Evolutionary conservation across 2,113 vertebrate genomes (phyloP), one percentile per base, ranked within the genome.

Genomic region (Vombatus ursinus): DNA sequence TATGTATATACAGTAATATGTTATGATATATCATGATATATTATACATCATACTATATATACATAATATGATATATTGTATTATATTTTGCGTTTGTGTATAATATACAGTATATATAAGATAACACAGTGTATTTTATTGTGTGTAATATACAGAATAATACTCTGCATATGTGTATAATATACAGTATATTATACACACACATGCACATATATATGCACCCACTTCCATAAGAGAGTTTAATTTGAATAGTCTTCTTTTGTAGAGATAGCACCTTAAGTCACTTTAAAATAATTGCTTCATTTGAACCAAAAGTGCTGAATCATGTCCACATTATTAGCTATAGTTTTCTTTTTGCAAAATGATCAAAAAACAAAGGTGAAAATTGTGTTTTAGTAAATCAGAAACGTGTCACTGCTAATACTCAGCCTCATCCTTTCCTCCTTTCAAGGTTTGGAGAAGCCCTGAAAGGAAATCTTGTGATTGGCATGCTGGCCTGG

Each of bases 401-500:
- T n/a, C 12, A n/a, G n/a, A 44, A 48, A 14, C 19, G 50, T 53
- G 0, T 47, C 6, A 5, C 68, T 77, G 11, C 47, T 77, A 37
- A 50, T 9, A 8, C 26, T 3, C 0, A 31, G 6, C 2, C 8
- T 5, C 0, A 0, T 3, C 49, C 6, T 1, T 12, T 3, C 44
- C 0, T 89, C n/a, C 90, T 2, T 97, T 51, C 10, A 97, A 99
- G 99, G 98, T 99, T 99, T 96, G 99, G 99, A 51, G 99, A 99
- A 97, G 99, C 99, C 0, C 99, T 99, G 94, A 99, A 99, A 97
- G 99, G 99, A 91, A 99, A 99, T 94, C 98, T 99, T 31, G 99
- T 99, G 52, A 99, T 99, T 5, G 99, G 99, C 93, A 99, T 99
- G 0, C 97, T 99, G 94, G 99, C 99, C 2, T 99, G 99, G 99